Evolutionary conservation across 2,888 invertebrate species (phyloP), one percentile per base, ranked within the genome.

Genomic region (Perithous albicinctus): DNA sequence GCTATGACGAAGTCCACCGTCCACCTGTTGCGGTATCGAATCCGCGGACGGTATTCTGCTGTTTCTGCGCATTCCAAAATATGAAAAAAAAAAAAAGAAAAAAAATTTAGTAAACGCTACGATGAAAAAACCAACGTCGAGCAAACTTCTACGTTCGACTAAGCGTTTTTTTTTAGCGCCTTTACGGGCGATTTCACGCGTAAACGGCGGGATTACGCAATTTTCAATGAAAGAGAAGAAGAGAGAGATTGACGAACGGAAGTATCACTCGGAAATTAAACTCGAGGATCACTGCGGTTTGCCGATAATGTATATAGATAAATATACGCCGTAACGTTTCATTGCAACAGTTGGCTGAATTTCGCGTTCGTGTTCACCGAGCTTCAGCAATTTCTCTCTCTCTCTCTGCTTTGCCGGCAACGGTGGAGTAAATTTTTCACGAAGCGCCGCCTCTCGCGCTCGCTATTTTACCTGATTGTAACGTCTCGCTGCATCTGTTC

Each of bases 1-100:
- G 91, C 93, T 94, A 79, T 93, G 93, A 26, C 94, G 90, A 80
- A 94, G 86, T 67, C 93, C 93, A 2, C 91, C 76, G 15, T 91
- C 92, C n/a, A 91, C 87, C 80, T 94, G 93, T 64, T 94, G 94
- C 20, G 95, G 93, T 84, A 95, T 94, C 86, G 95, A 94, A 88
- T 95, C 95, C 12, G 95, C 95, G 23, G 95, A 95, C 0, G 95
- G 94, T 85, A 94, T 94, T 82, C 94, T 94, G 87, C 94, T 95
- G 89, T 94, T 95, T 88, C 94, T 95, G 91, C 69, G 83, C 84
- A 86, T 80, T 70, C 32, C 66, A 80, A 56, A 82, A 91, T n/a
- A n/a, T n/a, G n/a, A n/a, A n/a, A n/a, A n/a, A 90, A 7, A 1
- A 3, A 48, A 18, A n/a, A n/a, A n/a, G n/a, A n/a, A n/a, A n/a